Evolutionary conservation across 2,113 vertebrate genomes (phyloP), one percentile per base, ranked within the genome.

Genomic region (Silurus asotus): DNA sequence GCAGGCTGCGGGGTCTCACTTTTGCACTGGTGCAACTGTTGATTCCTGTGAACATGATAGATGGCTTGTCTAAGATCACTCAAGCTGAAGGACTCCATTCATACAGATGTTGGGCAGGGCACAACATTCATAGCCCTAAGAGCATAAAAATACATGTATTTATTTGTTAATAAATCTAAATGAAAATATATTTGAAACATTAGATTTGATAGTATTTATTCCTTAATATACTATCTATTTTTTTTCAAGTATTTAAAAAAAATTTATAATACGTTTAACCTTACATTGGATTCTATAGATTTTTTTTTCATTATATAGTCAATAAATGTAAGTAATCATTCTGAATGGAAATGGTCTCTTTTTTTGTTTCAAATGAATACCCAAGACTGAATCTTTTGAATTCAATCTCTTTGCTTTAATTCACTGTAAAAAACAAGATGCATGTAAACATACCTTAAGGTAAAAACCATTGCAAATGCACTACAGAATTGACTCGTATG

Each of bases 21-120:
- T 84, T 59, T 23, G 25, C 58, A 69, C 14, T 9, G 4, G 75
- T 56, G 49, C 49, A 53, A 55, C 75, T 53, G 37, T 62, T 19
- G 28, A 7, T 23, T 56, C 8, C 17, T 49, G 45, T 51, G 8
- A 51, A 37, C 56, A 14, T 51, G 23, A 65, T 51, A 3, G 17
- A 17, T 15, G 49, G 74, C 59, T 88, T 84, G 80, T 23, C 28
- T 88, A 86, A 88, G 62, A 75, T 51, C 61, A 70, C 69, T 77
- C 37, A n/a, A 76, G 48, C 82, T 90, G 78, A 87, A 87, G 58
- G 78, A 64, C 61, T 89, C 65, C 51, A 86, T 86, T 86, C 84
- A 86, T 88, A 58, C 58, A 58, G 58, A 20, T 19, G 48, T 59
- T 23, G 25, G 55, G 45, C 61, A 19, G 74, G 37, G 45, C 58